Conservation (phyloP, 1,140 invertebrate genomes). For the Drosophila paulistorum region DNA sequence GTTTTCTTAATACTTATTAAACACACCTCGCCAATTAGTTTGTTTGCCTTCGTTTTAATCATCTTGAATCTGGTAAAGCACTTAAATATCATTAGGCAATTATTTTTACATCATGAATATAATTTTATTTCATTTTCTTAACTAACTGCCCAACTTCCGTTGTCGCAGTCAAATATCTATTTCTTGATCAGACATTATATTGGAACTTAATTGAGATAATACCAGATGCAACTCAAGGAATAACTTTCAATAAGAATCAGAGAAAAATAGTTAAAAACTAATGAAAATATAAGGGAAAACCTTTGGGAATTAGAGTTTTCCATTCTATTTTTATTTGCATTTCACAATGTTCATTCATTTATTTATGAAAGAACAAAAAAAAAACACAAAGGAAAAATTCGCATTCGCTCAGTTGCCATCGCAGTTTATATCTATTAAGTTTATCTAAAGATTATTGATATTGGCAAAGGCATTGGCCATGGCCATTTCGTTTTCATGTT, state of each 20-base stretch:
- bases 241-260: too few species aligned
- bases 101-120: slow-evolving; percentile 10
- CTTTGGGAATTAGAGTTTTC: too few species aligned
- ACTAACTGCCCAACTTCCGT: neutral
- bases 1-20: neutral
- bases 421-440: neutral
- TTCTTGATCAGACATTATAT: too few species aligned
- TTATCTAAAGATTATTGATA: neutral
- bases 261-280: too few species aligned
- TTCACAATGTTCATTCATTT: neutral
- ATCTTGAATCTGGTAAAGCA: neutral
- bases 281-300: too few species aligned
- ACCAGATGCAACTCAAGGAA: too few species aligned
- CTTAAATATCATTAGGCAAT: slow-evolving; percentile 6
- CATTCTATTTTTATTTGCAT: neutral
- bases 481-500: neutral
- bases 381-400: too few species aligned
- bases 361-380: neutral
- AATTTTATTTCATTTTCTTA: neutral
- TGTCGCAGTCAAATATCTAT: too few species aligned
- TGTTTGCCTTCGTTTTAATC: slow-evolving; percentile 1
- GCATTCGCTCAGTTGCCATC: neutral
- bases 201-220: too few species aligned
- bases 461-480: neutral
- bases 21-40: neutral